Conservation (phyloP, 2,797 vertebrate genomes). For the Etheostoma perlongum region DNA sequence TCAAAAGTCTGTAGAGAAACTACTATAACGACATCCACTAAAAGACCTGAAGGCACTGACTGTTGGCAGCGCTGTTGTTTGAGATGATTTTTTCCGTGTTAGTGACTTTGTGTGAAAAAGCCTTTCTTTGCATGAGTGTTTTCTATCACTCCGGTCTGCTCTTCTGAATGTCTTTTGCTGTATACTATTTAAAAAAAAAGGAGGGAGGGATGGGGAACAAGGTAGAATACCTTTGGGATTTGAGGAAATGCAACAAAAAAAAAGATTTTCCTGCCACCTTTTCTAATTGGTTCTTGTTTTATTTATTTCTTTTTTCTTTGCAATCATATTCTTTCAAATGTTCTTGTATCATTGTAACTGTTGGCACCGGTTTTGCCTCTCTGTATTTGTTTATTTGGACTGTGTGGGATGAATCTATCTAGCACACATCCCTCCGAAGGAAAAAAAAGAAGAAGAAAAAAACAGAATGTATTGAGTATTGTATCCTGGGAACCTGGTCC, state of each 20-base stretch:
- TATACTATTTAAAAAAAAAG: slow-evolving; percentile 52
- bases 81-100: slow-evolving; percentile 78
- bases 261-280: slow-evolving; percentile 31
- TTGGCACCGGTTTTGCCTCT: slow-evolving; percentile 82
- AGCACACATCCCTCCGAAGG: slow-evolving; percentile 74
- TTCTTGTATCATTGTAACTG: slow-evolving; percentile 80
- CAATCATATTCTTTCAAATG: slow-evolving; percentile 59
- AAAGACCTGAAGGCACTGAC: slow-evolving; percentile 91
- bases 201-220: slow-evolving; percentile 17
- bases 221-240: slow-evolving; percentile 57
- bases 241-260: slow-evolving; percentile 33
- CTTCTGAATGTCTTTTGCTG: slow-evolving; percentile 84
- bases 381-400: slow-evolving; percentile 87
- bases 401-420: slow-evolving; percentile 82
- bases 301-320: slow-evolving; percentile 62
- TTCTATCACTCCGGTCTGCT: slow-evolving; percentile 79
- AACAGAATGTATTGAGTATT: slow-evolving; percentile 75
- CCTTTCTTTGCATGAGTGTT: slow-evolving; percentile 91
- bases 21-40: slow-evolving; percentile 73
- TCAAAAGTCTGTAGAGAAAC: slow-evolving; percentile 73
- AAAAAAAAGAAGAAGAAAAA: slow-evolving; percentile 25
- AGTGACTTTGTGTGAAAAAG: slow-evolving; percentile 79
- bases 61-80: slow-evolving; percentile 85
- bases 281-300: slow-evolving; percentile 56
- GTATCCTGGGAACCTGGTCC: slow-evolving; percentile 81